Evolutionary conservation across 2,888 invertebrate species (phyloP).

Genomic region (Protonemura montana): DNA sequence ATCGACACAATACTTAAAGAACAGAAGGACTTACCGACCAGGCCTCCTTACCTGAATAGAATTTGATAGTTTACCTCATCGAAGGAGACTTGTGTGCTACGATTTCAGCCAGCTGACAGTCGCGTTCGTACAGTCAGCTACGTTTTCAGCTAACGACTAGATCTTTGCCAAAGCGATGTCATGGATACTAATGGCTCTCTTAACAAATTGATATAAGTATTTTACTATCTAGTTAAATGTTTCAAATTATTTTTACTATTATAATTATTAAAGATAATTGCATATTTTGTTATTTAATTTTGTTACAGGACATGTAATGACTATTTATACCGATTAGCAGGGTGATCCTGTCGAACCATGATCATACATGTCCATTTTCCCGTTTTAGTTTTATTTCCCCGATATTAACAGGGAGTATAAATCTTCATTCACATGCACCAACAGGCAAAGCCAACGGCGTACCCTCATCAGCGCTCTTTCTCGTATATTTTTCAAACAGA

Average conservation of each 20-base stretch:
- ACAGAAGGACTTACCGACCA: slow-evolving; percentile 43
- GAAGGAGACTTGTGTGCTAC: neutral
- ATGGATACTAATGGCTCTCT: slow-evolving; percentile 12
- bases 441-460: too few species aligned
- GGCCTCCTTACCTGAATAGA: slow-evolving; percentile 28
- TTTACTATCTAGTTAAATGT: neutral
- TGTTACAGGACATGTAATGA: too few species aligned
- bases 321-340: too few species aligned
- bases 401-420: too few species aligned
- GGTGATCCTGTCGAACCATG: too few species aligned
- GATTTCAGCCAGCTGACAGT: neutral
- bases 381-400: too few species aligned
- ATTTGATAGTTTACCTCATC: slow-evolving; percentile 1
- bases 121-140: neutral
- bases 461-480: too few species aligned
- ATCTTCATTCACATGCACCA: too few species aligned
- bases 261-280: neutral
- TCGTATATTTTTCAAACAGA: too few species aligned
- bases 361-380: too few species aligned
- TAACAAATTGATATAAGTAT: neutral
- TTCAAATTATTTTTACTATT: neutral
- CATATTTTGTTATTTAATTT: neutral
- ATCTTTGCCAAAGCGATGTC: neutral
- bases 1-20: slow-evolving; percentile 68
- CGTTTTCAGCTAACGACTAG: neutral